Evolutionary conservation across 2,113 vertebrate genomes (phyloP), one percentile per base, ranked within the genome.

Genomic region (Asarcornis scutulata): DNA sequence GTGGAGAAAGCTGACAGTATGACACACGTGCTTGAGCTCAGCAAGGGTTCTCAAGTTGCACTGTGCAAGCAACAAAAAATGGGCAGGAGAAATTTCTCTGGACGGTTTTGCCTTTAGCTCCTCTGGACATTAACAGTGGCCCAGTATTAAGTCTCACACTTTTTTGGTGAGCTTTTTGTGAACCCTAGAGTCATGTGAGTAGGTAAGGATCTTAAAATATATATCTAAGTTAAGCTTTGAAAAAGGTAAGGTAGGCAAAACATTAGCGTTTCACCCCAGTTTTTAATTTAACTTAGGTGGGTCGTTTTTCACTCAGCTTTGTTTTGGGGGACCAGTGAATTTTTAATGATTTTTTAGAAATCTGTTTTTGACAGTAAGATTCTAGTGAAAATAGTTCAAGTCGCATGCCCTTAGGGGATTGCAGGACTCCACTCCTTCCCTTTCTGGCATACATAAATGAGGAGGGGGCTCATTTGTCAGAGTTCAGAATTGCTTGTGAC

Each of bases 261-360:
- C 36, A 14, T 0, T 0, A 32, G 25, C 9, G 26, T 48, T 79
- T 91, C 31, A 36, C 3, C 29, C 14, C 13, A 15, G 7, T 15
- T 69, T 62, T 44, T 58, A 66, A 81, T 64, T 67, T 60, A 63
- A 67, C 17, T 46, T 80, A 26, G 5, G 13, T 32, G 20, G 15
- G 12, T 58, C 2, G 3, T 34, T 82, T 86, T 38, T 64, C 42
- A 26, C 42, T 75, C 34, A 42, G 14, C 11, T 68, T 87, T 82
- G 11, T 63, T 82, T 72, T 7, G 3, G 11, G 7, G 20, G 7
- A 53, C 12, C 13, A 36, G 29, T 16, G 53, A 52, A 64, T 52
- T 82, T 58, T 31, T 40, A 32, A 59, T 59, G n/a, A 38, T 66
- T 76, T 76, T 87, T 73, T 63, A 77, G 64, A 83, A 26, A 60